Evolutionary conservation across 2,888 invertebrate species (phyloP).

Genomic region (Lithodes maja): DNA sequence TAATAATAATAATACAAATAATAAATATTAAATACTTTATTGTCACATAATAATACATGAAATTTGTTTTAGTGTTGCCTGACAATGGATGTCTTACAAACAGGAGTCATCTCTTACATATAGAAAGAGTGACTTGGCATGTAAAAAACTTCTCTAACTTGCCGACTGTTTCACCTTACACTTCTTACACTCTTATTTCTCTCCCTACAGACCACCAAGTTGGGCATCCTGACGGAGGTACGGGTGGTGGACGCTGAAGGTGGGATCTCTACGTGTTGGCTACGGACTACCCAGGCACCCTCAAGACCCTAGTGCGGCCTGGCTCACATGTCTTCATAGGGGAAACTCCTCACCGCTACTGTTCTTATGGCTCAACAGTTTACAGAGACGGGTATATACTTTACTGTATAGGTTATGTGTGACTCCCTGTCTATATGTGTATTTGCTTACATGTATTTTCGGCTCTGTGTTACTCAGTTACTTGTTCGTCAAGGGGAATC

Average conservation of each 20-base stretch:
- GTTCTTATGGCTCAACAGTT: constrained; percentile 2
- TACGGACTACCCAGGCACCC: not conserved
- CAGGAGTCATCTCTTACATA: too few relatives aligned
- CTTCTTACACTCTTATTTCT: not conserved
- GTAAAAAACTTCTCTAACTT: not conserved
- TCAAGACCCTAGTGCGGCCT: not conserved
- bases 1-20: too few relatives aligned
- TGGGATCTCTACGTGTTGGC: not conserved
- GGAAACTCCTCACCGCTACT: not conserved
- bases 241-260: not conserved
- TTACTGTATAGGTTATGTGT: too few relatives aligned
- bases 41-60: too few relatives aligned
- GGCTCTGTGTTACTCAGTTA: too few relatives aligned
- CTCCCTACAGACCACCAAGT: not conserved
- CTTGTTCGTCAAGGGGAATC: too few relatives aligned
- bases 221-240: not conserved
- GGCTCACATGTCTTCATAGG: not conserved
- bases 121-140: too few relatives aligned
- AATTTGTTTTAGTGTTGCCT: too few relatives aligned
- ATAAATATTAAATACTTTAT: too few relatives aligned
- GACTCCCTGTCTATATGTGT: not conserved
- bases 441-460: not conserved
- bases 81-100: too few relatives aligned
- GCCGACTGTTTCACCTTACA: not conserved
- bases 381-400: not conserved